Evolutionary conservation across 2,888 invertebrate genomes (phyloP).

Genomic region (Eupithecia abbreviata): DNA sequence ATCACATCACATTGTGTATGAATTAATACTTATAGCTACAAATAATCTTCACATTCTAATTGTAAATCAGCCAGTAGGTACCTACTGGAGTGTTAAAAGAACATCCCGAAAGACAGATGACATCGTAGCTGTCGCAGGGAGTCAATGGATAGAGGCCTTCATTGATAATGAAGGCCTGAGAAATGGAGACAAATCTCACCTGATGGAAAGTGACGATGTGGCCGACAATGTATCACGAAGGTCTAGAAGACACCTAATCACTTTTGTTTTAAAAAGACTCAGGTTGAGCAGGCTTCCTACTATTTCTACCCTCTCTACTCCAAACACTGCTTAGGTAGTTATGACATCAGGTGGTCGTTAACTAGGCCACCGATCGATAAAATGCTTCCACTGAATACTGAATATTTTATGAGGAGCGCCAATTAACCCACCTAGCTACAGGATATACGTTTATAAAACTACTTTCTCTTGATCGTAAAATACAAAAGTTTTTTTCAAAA

Average conservation of each 20-base stretch:
- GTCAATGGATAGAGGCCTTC: not conserved
- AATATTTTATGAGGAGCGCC: slow-evolving; percentile 4
- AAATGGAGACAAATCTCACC: not conserved
- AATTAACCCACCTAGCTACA: not conserved
- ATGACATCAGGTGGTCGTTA: not conserved
- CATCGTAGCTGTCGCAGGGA: too few relatives aligned
- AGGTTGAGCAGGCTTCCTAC: not conserved
- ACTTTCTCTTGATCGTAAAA: not conserved
- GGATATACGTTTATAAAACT: not conserved
- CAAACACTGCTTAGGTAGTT: not conserved
- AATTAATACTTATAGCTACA: too few relatives aligned
- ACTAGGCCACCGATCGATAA: slow-evolving; percentile 8
- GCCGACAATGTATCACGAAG: not conserved
- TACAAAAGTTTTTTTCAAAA: not conserved
- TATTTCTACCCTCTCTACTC: not conserved
- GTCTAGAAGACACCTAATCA: not conserved
- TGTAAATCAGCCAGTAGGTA: too few relatives aligned
- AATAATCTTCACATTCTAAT: too few relatives aligned
- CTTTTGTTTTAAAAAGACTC: not conserved
- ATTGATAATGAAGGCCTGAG: too few relatives aligned
- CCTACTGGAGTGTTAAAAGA: too few relatives aligned
- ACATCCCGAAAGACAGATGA: too few relatives aligned
- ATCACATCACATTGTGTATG: too few relatives aligned
- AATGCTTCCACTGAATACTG: not conserved
- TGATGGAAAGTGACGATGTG: not conserved